Conservation (phyloP, 2,888 invertebrate genomes). For the Pediacus dermestoides region DNA sequence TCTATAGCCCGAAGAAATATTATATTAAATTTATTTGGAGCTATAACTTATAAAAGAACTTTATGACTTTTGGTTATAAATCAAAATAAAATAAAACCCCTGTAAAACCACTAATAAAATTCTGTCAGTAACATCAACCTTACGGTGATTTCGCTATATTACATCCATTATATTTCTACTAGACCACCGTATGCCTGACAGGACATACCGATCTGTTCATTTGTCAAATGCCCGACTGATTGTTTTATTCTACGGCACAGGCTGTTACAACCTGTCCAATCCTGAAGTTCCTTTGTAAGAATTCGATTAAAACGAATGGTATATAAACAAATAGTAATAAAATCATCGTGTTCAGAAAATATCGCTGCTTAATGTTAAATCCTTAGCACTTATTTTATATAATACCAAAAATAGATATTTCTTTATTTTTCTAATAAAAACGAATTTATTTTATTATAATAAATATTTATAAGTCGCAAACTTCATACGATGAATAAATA, state of each 20-base stretch:
- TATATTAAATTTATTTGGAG: too few relatives aligned
- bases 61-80: too few relatives aligned
- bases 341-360: conserved; percentile 8
- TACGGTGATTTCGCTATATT: conserved; percentile 24
- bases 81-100: too few relatives aligned
- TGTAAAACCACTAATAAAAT: too few relatives aligned
- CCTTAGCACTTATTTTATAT: neutral
- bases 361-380: conserved; percentile 1
- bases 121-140: conserved; percentile 20
- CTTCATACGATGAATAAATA: too few relatives aligned
- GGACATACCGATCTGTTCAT: conserved; percentile 32
- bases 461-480: too few relatives aligned
- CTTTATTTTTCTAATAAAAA: neutral
- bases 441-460: too few relatives aligned
- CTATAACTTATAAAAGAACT: too few relatives aligned
- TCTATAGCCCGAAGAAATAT: too few relatives aligned
- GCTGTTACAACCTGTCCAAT: conserved; percentile 27
- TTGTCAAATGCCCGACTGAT: conserved; percentile 29
- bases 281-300: conserved; percentile 17
- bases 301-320: conserved; percentile 13
- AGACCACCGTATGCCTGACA: conserved; percentile 18
- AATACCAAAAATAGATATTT: conserved; percentile 2
- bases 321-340: conserved; percentile 5
- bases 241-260: conserved; percentile 32
- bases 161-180: conserved; percentile 25